These are phyloP conservation scores for Athene cunicularia DNA, from an alignment of 2,113 vertebrate genomes.

Conservation along the genomic window DNA sequence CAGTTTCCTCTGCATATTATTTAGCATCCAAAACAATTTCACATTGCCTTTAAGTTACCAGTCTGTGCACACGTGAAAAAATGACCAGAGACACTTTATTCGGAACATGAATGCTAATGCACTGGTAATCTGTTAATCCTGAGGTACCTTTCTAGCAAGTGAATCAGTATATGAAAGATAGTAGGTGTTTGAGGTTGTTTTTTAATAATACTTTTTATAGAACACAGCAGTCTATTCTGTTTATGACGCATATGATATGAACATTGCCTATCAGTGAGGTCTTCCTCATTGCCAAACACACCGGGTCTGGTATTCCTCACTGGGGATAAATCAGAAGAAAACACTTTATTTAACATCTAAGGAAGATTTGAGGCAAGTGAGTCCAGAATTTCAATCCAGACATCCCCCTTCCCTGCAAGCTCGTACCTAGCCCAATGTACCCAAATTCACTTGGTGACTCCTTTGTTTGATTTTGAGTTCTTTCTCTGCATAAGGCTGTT, in stretches of 20 bases:
- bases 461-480: not conserved
- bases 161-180: not conserved
- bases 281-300: not conserved
- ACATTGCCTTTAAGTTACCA: not conserved
- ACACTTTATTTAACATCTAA: not conserved
- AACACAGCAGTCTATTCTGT: not conserved
- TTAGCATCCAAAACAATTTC: not conserved
- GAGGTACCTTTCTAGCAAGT: not conserved
- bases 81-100: not conserved
- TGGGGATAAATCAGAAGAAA: not conserved
- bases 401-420: not conserved
- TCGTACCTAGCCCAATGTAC: not conserved
- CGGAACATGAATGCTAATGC: not conserved
- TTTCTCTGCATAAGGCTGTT: not conserved
- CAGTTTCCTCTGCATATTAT: conserved; percentile 13
- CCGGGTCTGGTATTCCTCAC: not conserved
- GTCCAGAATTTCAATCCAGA: not conserved
- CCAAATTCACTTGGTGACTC: rapidly evolving
- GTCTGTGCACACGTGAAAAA: not conserved
- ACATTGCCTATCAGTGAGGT: not conserved
- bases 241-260: not conserved
- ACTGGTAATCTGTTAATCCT: not conserved
- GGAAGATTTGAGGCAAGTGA: not conserved
- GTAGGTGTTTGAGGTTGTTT: rapidly evolving
- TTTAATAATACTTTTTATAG: not conserved